A percentile compares a stretch with the other conserved stretches of the same genome.
These are phyloP conservation scores for Diachasmimorpha longicaudata DNA, from an alignment of 1,140 invertebrate species.

Conservation along the genomic window DNA sequence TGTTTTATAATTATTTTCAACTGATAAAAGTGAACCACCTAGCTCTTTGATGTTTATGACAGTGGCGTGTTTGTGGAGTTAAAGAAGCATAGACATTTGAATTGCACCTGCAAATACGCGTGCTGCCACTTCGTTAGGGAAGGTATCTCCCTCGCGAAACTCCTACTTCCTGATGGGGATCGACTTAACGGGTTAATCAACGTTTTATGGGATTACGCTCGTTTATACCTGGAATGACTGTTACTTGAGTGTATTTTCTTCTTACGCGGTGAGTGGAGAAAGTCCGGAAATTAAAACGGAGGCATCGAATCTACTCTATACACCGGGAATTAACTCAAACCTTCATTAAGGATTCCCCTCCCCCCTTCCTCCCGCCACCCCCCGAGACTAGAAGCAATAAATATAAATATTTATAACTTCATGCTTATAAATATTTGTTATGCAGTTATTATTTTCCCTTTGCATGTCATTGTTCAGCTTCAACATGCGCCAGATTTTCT, in stretches of 20 bases:
- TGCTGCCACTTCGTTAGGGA: constrained; percentile 21
- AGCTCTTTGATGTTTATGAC: background rate
- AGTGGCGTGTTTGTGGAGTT: background rate
- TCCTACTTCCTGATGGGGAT: constrained; percentile 13
- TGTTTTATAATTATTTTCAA: background rate
- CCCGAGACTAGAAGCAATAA: background rate
- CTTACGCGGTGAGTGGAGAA: constrained; percentile 1
- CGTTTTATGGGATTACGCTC: constrained; percentile 24
- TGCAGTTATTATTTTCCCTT: no score
- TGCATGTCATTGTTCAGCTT: background rate
- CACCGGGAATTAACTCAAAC: background rate
- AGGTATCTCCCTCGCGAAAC: constrained; percentile 26
- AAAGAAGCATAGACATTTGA: background rate
- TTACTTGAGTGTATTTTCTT: constrained; percentile 10
- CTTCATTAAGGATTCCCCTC: background rate
- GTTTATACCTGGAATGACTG: constrained; percentile 7
- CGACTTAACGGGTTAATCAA: constrained; percentile 24
- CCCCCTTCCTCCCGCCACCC: no score
- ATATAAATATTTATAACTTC: background rate
- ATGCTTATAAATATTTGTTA: no score
- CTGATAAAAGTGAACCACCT: background rate
- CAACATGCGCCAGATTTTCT: background rate
- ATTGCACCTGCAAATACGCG: constrained; percentile 8
- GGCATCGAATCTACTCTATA: constrained; percentile 14
- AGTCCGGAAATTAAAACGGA: constrained; percentile 18